Percentiles rank a stretch among this genome's conserved stretches.
Conservation (phyloP, 2,113 vertebrate species). For the Dissostichus mawsoni region DNA sequence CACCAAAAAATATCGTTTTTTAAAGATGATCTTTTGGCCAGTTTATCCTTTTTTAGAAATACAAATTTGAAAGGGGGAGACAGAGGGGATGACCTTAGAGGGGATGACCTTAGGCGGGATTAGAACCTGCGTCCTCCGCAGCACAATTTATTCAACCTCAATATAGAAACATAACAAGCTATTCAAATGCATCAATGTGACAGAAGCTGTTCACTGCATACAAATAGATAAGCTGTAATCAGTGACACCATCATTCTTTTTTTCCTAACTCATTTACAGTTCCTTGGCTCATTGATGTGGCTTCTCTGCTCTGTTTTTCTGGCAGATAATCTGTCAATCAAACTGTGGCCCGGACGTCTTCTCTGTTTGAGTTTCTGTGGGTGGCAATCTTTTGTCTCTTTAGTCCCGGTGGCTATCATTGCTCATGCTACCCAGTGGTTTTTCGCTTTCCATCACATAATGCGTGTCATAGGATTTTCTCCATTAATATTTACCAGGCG, state of each 20-base stretch:
- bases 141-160: neutral
- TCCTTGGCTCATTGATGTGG: slow-evolving; percentile 11
- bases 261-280: neutral
- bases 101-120: no score
- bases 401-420: neutral
- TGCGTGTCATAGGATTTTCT: neutral
- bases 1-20: neutral
- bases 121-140: neutral
- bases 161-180: slow-evolving; percentile 11
- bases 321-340: slow-evolving; percentile 54
- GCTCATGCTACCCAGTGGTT: neutral
- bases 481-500: neutral
- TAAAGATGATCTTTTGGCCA: no score
- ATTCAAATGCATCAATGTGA: slow-evolving; percentile 25
- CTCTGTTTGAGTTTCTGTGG: slow-evolving; percentile 19
- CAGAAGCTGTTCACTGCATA: neutral
- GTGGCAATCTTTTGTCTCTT: slow-evolving; percentile 25
- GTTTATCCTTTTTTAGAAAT: no score
- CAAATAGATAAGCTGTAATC: slow-evolving; percentile 29
- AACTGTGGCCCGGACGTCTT: slow-evolving; percentile 24
- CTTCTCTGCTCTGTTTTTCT: neutral
- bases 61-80: no score
- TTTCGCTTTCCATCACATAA: slow-evolving; percentile 1
- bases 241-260: slow-evolving; percentile 21
- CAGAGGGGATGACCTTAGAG: no score